Evolutionary conservation across 2,797 vertebrate species (phyloP), one percentile per base, ranked within the genome.

Genomic region (Melanogrammus aeglefinus): DNA sequence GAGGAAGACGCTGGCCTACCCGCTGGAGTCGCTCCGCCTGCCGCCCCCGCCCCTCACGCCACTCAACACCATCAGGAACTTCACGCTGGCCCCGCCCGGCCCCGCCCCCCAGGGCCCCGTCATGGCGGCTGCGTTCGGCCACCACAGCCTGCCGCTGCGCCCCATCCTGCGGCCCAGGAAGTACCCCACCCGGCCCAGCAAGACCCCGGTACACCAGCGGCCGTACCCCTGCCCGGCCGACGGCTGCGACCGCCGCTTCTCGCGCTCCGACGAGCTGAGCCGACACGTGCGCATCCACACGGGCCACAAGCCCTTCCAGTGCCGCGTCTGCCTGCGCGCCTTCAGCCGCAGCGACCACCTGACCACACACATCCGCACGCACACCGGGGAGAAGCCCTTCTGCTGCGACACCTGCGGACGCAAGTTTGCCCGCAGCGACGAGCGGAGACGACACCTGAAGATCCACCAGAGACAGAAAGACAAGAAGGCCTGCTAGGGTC

Each of bases 281-380:
- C 78, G 97, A 71, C 97, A 98, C 88, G 96, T 98, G 82, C 94
- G 97, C 63, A 98, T 98, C 90, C 97, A 98, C 93, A 98, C 97
- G 0, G 97, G 97, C 21, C 97, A 98, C 92, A 98, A 98, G 81
- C 97, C 96, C 12, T 98, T 98, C 93, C 96, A 97, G 93, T 98
- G 96, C 78, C 95, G 97, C 81, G 97, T 98, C 88, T 98, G 97
- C 84, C 97, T 98, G 96, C 94, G 97, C 77, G 97, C 97, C 92
- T 98, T 98, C 92, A 97, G 96, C 88, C 96, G 97, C 81, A 97
- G 96, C 83, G 97, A 98, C 91, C 97, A 98, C 90, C 94, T 98
- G 79, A 98, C 97, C 80, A 98, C 97, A 2, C 97, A 98, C 90
- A 97, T 97, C 81, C 96, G 97, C 79, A 98, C 97, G 14, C 97